A percentile compares a stretch with the other conserved stretches of the same genome.
phyloP scores from a whole-genome alignment of 2,888 invertebrate genomes.

The Lithophane leautieri region DNA sequence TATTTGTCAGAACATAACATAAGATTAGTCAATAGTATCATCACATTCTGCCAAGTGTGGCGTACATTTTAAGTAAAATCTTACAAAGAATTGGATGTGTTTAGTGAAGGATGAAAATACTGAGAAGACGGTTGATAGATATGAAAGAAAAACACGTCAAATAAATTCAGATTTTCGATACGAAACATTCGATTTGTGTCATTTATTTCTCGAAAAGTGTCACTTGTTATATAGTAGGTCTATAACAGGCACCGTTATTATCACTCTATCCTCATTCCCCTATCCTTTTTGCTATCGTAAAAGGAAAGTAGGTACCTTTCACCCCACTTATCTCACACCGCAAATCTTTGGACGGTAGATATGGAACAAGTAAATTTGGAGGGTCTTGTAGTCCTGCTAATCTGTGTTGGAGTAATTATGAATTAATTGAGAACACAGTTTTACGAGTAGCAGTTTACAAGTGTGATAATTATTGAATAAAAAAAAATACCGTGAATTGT shows the following conservation, averaged over 20 bases:
- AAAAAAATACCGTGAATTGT: neutral
- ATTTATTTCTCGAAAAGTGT: neutral
- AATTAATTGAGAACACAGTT: conserved; percentile 23
- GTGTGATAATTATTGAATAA: neutral
- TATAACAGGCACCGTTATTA: conserved; percentile 15
- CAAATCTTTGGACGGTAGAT: conserved; percentile 40
- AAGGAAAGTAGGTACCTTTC: conserved; percentile 30
- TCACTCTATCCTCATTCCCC: conserved; percentile 10
- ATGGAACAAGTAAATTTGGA: conserved; percentile 47
- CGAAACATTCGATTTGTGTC: conserved; percentile 1
- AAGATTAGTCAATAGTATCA: too few species aligned
- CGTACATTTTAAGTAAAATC: neutral
- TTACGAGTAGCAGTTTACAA: neutral
- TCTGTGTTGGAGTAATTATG: conserved; percentile 19
- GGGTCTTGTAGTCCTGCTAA: conserved; percentile 11
- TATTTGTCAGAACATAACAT: too few species aligned
- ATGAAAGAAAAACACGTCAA: neutral
- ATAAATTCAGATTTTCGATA: neutral
- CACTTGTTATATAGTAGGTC: conserved; percentile 11
- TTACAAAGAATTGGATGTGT: neutral
- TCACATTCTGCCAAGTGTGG: too few species aligned
- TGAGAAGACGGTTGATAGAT: neutral
- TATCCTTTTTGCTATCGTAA: conserved; percentile 29
- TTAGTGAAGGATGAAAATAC: neutral
- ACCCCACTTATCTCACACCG: conserved; percentile 36